Conservation (phyloP, 2,888 invertebrate genomes). For the Cryptops parisi region DNA sequence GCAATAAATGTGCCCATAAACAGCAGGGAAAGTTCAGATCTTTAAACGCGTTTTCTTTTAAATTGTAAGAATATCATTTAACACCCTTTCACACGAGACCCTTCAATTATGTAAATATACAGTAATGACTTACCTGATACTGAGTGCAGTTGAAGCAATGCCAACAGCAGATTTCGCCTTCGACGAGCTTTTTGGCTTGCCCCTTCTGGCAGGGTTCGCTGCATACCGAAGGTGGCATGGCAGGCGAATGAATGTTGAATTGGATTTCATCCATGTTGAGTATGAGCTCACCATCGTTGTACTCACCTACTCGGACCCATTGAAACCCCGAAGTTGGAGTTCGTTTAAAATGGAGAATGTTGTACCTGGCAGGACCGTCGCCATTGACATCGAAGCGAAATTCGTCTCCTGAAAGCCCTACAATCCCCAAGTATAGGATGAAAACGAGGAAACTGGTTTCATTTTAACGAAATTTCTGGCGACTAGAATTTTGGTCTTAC, state of each 20-base stretch:
- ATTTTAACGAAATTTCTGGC: neutral
- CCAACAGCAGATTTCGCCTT: constrained; percentile 89
- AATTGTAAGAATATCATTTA: no score
- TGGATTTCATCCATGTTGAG: constrained; percentile 70
- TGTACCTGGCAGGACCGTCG: constrained; percentile 87
- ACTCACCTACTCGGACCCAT: constrained; percentile 79
- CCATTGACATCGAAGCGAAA: constrained; percentile 82
- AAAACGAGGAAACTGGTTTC: no score
- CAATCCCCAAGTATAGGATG: no score
- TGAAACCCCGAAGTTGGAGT: constrained; percentile 52
- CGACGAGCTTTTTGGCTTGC: constrained; percentile 82
- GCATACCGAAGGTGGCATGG: constrained; percentile 78
- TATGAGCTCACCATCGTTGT: constrained; percentile 61
- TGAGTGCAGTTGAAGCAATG: constrained; percentile 80
- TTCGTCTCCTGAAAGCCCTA: constrained; percentile 75
- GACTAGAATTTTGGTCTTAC: constrained; percentile 39
- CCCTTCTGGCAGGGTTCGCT: constrained; percentile 74
- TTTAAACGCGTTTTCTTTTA: neutral
- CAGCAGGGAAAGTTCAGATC: neutral
- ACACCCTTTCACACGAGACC: no score
- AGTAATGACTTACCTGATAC: constrained; percentile 49
- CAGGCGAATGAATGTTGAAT: constrained; percentile 61
- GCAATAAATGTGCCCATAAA: no score
- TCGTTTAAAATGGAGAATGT: constrained; percentile 90
- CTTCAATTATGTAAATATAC: constrained; percentile 17